Base-by-base conservation (phyloP, 2,888 invertebrate species). In the Calliopum simillimum region DNA sequence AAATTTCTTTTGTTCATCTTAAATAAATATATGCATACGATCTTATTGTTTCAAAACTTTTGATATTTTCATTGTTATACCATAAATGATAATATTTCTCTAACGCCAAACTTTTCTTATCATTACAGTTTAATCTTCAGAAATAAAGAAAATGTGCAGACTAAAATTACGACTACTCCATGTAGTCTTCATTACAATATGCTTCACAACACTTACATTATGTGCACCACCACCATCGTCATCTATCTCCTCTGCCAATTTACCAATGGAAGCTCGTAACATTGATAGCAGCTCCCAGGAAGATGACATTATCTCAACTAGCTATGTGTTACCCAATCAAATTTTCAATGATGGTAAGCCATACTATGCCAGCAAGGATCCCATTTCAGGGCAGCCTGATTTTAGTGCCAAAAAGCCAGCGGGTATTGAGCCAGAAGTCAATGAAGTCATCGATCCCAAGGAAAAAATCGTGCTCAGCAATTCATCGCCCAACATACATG, bases 301-400 rank as follows among this genome's bases (percentile, higher is more conserved):
- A 25, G 85, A 85, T 49, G 83, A 84, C 13, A 71, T 86, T 2
- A 81, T 85, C 46, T 81, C 84, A 0, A 81, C 78, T 19, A 82
- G 83, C 46, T 86, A 85, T 69, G 82, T 86, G 44, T 74, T 86
- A 11, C 89, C 89, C 14, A 89, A 89, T 77, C 89, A 88, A 77
- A 88, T 90, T 53, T 91, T 92, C 80, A 91, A 92, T 79, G 90
- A 90, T 72, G 92, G 92, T 16, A 90, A 91, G 78, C 91, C 92
- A 0, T 92, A 92, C 79, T 91, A 91, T 70, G 87, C 91, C 6
- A 90, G 91, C 73, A 91, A 91, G 77, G 91, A 92, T 84, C 91
- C 92, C 0, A 81, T 91, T 33, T 92, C 91, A 0, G 92, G 92
- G 1, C 87, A 88, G 75, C 87, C 91, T 47, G 90, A 91, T 79